Conservation (phyloP, 2,797 vertebrate species). For the Coranthus polyacanthus region DNA sequence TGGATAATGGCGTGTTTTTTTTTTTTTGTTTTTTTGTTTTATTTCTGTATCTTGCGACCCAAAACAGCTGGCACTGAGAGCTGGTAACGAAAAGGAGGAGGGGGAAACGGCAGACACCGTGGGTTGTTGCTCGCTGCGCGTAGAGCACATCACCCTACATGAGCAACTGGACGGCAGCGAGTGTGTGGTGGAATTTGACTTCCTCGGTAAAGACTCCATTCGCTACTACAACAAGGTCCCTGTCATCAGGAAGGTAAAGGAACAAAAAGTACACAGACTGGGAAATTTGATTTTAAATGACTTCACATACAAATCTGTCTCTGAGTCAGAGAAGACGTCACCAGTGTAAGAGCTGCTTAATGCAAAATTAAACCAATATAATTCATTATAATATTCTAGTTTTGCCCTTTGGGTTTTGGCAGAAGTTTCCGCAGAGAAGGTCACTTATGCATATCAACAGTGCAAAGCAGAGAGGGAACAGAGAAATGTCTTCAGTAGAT, state of each 20-base stretch:
- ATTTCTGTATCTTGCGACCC: conserved; percentile 43
- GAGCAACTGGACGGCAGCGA: conserved; percentile 76
- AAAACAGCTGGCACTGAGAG: conserved; percentile 84
- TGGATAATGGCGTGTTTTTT: not conserved
- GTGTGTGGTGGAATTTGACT: conserved; percentile 84
- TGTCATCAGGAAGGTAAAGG: conserved; percentile 82
- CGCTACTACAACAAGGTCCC: conserved; percentile 87
- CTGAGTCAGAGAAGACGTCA: not conserved
- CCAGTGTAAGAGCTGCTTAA: not conserved
- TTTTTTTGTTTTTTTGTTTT: conserved; percentile 19
- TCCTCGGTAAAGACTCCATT: conserved; percentile 88
- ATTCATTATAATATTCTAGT: conserved; percentile 36
- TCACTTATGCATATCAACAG: conserved; percentile 33
- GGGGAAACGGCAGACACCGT: conserved; percentile 88
- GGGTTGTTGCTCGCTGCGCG: conserved; percentile 87
- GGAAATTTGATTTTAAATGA: not conserved
- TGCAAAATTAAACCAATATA: conserved; percentile 6
- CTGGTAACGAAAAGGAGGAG: conserved; percentile 89
- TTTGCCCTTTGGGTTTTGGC: conserved; percentile 52
- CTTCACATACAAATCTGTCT: conserved; percentile 7
- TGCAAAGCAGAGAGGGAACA: conserved; percentile 17
- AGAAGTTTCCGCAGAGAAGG: conserved; percentile 45
- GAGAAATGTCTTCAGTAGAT: conserved; percentile 34
- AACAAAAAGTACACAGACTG: not conserved
- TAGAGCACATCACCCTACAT: conserved; percentile 85